phyloP scores from a whole-genome alignment of 2,888 invertebrate genomes.

The Acanthoscelides obtectus region DNA sequence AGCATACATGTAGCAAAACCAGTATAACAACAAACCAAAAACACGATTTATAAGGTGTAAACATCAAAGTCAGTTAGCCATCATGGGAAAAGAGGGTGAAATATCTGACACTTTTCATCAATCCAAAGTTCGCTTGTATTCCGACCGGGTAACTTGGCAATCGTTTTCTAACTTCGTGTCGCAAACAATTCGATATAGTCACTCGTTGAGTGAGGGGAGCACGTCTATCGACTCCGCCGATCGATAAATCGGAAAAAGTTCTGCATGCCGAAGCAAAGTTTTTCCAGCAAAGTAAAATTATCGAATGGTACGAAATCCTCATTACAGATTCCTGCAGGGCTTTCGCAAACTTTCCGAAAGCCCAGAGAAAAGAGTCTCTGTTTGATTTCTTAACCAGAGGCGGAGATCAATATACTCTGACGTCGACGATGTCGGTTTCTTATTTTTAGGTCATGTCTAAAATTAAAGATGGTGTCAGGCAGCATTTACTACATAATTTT shows the following conservation, averaged over 20 bases:
- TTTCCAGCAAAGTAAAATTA: constrained; percentile 37
- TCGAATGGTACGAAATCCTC: constrained; percentile 37
- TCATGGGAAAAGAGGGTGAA: too few relatives aligned
- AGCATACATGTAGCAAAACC: too few relatives aligned
- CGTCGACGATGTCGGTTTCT: too few relatives aligned
- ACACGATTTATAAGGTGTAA: too few relatives aligned
- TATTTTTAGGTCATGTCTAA: too few relatives aligned
- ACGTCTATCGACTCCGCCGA: constrained; percentile 5
- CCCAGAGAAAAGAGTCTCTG: constrained; percentile 12
- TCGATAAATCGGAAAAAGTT: constrained; percentile 35
- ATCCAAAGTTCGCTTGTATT: too few relatives aligned
- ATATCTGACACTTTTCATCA: too few relatives aligned
- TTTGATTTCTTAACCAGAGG: constrained; percentile 7
- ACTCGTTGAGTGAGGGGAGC: not conserved
- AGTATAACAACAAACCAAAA: too few relatives aligned
- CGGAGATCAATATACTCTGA: constrained; percentile 1
- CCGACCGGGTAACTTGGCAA: constrained; percentile 1
- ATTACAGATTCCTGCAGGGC: constrained; percentile 38
- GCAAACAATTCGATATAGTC: not conserved
- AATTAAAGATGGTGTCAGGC: too few relatives aligned
- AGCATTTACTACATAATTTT: too few relatives aligned
- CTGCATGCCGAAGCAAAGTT: constrained; percentile 39
- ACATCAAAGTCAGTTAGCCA: too few relatives aligned
- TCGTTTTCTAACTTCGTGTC: not conserved
- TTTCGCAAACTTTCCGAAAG: constrained; percentile 24